Evolutionary conservation across 2,888 invertebrate species (phyloP), one percentile per base, ranked within the genome.

Genomic region (Dorcus hopei): DNA sequence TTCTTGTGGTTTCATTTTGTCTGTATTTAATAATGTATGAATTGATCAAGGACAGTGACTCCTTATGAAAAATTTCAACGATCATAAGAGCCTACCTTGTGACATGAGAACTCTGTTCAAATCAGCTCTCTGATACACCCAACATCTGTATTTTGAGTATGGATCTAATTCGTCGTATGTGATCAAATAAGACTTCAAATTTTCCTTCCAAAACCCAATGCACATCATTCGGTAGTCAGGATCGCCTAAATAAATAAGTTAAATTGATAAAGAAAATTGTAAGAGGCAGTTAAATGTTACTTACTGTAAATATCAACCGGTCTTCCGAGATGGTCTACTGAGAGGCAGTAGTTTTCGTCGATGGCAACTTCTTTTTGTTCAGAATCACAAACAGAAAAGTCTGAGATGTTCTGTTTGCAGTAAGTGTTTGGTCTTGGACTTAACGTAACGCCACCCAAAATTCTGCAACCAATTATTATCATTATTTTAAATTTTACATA

Each of bases 201-300:
- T 97, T 77, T 98, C 97, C 77, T 97, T 95, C 95, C 97, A 98
- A 78, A 87, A 97, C 0, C 97, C 97, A 68, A 98, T 95, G 74
- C 98, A 98, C 75, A 95, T 95, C 90, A 98, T 90, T 76, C 87
- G 90, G 74, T 96, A 95, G 83, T 98, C 97, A 1, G 97, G 95
- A 75, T 94, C 93, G 64, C 83, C 87, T 88, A 84, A 68, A 60
- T 48, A 48, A 48, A 23, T 7, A 42, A 48, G 1, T 11, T 8
- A 41, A 11, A 2, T 41, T 41, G 7, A 11, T n/a, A 9, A 41
- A 41, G 11, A 41, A 11, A 41, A 41, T 2, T 3, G 40, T 2
- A 41, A 14, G 5, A 41, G 2, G n/a, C 7, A 41, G 14, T 6
- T n/a, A 19, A 9, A 38, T 14, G n/a, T n/a, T 23, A 68, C 72